These are phyloP conservation scores for Chlorocebus sabaeus DNA, from an alignment of 2,113 vertebrate species.

Conservation along the genomic window DNA sequence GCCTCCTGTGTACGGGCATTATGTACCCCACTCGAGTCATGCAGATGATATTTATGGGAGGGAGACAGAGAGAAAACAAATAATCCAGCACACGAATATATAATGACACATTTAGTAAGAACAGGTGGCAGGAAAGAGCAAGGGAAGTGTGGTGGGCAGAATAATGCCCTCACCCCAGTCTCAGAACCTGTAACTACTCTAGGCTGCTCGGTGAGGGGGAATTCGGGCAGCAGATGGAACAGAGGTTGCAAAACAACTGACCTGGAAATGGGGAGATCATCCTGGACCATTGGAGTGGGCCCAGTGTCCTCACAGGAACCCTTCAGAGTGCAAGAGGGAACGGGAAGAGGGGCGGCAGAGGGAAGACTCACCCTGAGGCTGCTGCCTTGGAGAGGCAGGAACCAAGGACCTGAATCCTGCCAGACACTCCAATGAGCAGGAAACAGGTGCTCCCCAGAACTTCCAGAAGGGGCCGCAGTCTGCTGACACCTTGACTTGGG, in stretches of 20 bases:
- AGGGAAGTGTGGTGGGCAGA: not conserved
- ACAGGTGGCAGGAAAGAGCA: not conserved
- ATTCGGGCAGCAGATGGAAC: not conserved
- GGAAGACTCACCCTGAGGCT: not conserved
- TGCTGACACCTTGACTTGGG: not conserved
- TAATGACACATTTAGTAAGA: not conserved
- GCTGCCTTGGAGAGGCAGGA: not conserved
- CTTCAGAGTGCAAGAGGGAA: not conserved
- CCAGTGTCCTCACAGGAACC: not conserved
- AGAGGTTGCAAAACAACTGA: not conserved
- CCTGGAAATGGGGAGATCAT: not conserved
- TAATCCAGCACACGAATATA: not conserved
- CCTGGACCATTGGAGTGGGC: rapidly evolving
- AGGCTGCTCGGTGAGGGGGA: not conserved
- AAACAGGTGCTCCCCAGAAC: not conserved
- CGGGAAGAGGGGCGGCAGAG: not conserved
- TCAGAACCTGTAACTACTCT: not conserved
- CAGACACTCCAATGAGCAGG: not conserved
- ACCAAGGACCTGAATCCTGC: not conserved
- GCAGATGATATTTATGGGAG: not conserved
- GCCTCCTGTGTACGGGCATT: not conserved
- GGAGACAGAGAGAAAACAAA: not conserved
- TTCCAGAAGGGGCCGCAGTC: no score
- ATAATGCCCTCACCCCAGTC: not conserved
- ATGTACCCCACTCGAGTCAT: not conserved